phyloP scores from a whole-genome alignment of 2,113 vertebrate genomes.

The Vulpes lagopus region DNA sequence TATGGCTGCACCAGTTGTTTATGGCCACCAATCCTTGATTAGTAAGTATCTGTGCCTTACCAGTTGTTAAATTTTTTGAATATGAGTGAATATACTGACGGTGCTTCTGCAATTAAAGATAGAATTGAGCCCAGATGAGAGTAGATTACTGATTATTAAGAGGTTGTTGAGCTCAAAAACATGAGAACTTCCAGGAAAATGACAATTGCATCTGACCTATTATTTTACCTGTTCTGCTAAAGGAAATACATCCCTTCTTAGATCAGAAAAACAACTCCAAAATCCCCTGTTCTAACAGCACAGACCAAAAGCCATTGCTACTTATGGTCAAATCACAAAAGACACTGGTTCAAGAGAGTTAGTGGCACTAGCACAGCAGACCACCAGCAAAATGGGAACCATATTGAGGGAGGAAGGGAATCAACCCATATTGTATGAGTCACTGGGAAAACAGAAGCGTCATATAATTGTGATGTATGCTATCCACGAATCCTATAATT shows the following conservation, averaged over 20 bases:
- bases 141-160: neutral
- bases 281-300: neutral
- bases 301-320: neutral
- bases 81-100: neutral
- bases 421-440: neutral
- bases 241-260: neutral
- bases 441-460: no score
- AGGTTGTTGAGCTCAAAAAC: neutral
- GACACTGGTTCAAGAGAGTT: neutral
- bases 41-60: neutral
- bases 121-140: neutral
- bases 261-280: neutral
- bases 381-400: no score
- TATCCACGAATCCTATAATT: neutral
- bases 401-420: no score
- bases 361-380: neutral
- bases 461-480: no score
- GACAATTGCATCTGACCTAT: neutral
- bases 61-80: neutral
- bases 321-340: neutral
- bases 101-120: neutral
- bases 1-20: neutral
- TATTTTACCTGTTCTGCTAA: neutral
- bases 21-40: neutral
- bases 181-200: neutral